Evolutionary conservation across 2,888 invertebrate species (phyloP).

Genomic region (Amiota mariae): DNA sequence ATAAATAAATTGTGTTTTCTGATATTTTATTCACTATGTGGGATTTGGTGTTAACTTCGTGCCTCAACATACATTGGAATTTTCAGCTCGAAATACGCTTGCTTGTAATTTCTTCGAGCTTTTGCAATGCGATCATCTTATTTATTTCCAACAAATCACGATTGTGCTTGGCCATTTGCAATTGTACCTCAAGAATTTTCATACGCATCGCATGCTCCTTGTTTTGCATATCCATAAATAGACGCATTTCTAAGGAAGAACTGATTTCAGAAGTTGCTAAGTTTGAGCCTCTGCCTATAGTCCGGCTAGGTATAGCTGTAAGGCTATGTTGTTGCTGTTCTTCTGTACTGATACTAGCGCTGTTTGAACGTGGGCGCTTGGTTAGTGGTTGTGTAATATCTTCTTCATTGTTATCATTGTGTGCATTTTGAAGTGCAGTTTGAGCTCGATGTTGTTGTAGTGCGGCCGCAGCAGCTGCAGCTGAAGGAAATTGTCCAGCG

Average conservation of each 20-base stretch:
- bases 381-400: constrained; percentile 53
- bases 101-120: constrained; percentile 74
- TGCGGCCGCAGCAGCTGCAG: constrained; percentile 68
- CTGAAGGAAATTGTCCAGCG: constrained; percentile 68
- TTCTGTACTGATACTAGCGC: constrained; percentile 54
- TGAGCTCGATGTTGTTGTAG: constrained; percentile 66
- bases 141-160: constrained; percentile 78
- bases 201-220: constrained; percentile 73
- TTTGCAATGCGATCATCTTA: constrained; percentile 78
- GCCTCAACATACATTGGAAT: no score
- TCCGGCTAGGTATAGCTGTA: constrained; percentile 27
- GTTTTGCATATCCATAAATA: constrained; percentile 73
- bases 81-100: constrained; percentile 69
- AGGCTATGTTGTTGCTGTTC: constrained; percentile 40
- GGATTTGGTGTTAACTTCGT: no score
- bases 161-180: constrained; percentile 73
- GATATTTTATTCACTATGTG: no score
- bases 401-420: constrained; percentile 45
- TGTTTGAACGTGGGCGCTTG: constrained; percentile 66
- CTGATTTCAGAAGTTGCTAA: neutral
- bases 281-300: constrained; percentile 49
- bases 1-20: no score
- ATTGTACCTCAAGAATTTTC: constrained; percentile 73
- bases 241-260: constrained; percentile 58
- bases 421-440: constrained; percentile 54